Base-by-base conservation (phyloP, 2,888 invertebrate species). In the Chelonus formosanus region DNA sequence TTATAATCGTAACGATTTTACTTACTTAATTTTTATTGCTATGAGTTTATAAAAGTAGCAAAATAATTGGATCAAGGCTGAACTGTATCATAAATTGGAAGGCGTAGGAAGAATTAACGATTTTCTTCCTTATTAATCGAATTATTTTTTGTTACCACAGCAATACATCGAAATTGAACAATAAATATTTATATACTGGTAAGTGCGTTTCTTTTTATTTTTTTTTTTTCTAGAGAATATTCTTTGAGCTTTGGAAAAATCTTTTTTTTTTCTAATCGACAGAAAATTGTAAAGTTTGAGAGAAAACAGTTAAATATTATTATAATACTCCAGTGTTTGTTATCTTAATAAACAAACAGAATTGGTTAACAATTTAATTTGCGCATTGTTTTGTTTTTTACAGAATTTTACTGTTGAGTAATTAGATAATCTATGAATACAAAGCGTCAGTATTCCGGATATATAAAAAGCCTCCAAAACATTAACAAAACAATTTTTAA, bases 31-130 rank as follows among this genome's bases (percentile, higher is more conserved):
- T 72, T 71, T 20, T 20, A 72, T 74, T 67, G 58, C 71, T 73
- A 72, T 69, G 56, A 69, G 62, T 68, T 56, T 83, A 83, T 82
- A 83, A 83, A 83, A 83, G 82, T 83, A 83, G 82, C 82, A 83
- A 83, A 83, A 82, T 81, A 83, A 82, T 73, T 77, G 75, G 79
- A 79, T 79, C 75, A 80, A 82, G 82, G 78, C 81, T 78, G 77
- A 77, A 78, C 74, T 76, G 73, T 76, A 73, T 74, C 71, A 73
- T 72, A 58, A 70, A 71, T 77, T 58, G 74, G 73, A 78, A 78
- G 76, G 75, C 75, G 50, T 75, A 69, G 70, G 71, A 71, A 74
- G 73, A 54, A 53, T 61, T 44, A 55, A 62, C 43, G 44, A 34
- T 44, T 60, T 20, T 47, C 50, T 60, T 50, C 45, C 60, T 32